phyloP scores from a whole-genome alignment of 1,140 invertebrate species.

The Lasioglossum albipes region DNA sequence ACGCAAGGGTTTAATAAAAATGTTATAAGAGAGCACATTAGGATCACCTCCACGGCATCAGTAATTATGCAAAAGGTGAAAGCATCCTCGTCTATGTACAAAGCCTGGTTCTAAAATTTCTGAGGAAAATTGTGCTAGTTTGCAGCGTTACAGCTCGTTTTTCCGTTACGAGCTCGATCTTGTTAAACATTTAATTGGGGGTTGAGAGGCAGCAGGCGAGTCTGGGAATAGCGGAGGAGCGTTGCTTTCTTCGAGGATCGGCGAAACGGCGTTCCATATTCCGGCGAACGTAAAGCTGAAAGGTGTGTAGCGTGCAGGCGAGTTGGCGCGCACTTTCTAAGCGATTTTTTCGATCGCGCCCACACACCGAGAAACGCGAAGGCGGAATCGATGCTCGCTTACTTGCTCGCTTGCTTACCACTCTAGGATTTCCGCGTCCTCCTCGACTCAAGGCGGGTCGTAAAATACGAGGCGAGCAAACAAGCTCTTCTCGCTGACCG shows the following conservation, averaged over 20 bases:
- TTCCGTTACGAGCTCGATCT: too few relatives aligned
- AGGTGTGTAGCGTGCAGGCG: constrained; percentile 1
- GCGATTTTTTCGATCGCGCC: constrained; percentile 37
- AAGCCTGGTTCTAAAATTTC: too few relatives aligned
- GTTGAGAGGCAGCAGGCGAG: too few relatives aligned
- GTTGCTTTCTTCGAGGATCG: neutral
- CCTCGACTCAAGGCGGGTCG: neutral
- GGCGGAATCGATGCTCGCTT: neutral
- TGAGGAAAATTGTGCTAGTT: too few relatives aligned
- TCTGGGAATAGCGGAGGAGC: neutral
- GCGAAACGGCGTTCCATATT: neutral
- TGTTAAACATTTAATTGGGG: too few relatives aligned
- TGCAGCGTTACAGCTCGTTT: too few relatives aligned
- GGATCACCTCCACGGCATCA: too few relatives aligned
- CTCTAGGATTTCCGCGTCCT: neutral
- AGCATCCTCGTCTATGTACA: too few relatives aligned
- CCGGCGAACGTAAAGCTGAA: neutral
- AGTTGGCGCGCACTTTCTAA: constrained; percentile 40
- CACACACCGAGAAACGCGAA: constrained; percentile 3
- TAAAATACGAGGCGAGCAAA: neutral
- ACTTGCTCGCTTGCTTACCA: too few relatives aligned
- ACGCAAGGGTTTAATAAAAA: too few relatives aligned
- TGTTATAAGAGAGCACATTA: too few relatives aligned
- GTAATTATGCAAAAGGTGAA: too few relatives aligned
- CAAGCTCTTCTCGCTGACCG: neutral